Conservation (phyloP, 2,797 vertebrate species). For the Remorina albescens region DNA sequence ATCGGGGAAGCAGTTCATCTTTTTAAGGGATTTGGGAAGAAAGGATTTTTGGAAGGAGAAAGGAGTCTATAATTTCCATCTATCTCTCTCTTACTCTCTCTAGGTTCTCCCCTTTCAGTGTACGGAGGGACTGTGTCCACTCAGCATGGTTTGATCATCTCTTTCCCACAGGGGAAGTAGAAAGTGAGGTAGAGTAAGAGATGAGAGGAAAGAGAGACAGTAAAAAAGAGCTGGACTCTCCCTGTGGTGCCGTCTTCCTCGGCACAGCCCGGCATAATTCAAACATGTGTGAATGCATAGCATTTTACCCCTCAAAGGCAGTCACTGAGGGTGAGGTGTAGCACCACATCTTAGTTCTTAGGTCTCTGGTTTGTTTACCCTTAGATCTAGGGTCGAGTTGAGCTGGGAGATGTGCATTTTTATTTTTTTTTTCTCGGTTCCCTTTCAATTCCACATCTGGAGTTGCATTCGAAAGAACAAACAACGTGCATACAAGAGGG, state of each 20-base stretch:
- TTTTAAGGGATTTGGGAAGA: slow-evolving; percentile 73
- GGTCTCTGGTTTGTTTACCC: slow-evolving; percentile 67
- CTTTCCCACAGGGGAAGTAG: slow-evolving; percentile 69
- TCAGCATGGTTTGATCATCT: slow-evolving; percentile 77
- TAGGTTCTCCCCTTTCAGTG: slow-evolving; percentile 66
- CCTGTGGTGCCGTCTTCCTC: slow-evolving; percentile 61
- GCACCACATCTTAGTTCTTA: slow-evolving; percentile 44
- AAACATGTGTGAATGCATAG: slow-evolving; percentile 72
- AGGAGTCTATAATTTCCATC: slow-evolving; percentile 66
- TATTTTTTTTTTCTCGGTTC: slow-evolving; percentile 18
- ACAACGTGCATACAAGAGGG: slow-evolving; percentile 52
- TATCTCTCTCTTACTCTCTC: slow-evolving; percentile 68
- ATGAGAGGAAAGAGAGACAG: slow-evolving; percentile 59
- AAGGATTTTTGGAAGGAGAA: slow-evolving; percentile 51
- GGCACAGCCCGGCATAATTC: slow-evolving; percentile 61
- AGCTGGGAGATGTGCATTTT: slow-evolving; percentile 35
- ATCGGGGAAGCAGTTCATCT: slow-evolving; percentile 69
- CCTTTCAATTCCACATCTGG: slow-evolving; percentile 56
- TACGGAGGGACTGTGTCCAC: slow-evolving; percentile 77
- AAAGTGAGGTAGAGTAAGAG: slow-evolving; percentile 60
- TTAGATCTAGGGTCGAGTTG: slow-evolving; percentile 38
- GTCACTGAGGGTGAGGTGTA: slow-evolving; percentile 72
- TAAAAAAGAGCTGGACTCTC: slow-evolving; percentile 67
- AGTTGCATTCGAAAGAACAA: slow-evolving; percentile 71
- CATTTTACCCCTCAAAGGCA: slow-evolving; percentile 76